Percentiles rank a stretch among this genome's conserved stretches.
phyloP scores from a whole-genome alignment of 2,113 vertebrate genomes.

The Clarias batrachus region DNA sequence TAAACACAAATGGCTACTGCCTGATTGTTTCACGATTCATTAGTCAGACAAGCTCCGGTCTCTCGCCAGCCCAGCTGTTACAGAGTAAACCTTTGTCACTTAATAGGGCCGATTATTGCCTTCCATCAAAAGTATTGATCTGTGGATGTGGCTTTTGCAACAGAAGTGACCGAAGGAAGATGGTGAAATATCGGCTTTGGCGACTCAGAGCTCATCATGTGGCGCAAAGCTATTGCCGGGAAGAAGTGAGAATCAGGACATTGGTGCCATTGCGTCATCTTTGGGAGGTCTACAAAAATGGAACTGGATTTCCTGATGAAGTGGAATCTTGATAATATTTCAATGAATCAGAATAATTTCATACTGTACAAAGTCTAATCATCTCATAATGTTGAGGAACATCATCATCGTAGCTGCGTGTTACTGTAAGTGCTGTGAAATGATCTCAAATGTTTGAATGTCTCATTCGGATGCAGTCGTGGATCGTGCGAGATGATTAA shows the following conservation, averaged over 20 bases:
- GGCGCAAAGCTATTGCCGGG: conserved; percentile 25
- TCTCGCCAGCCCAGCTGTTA: conserved; percentile 99
- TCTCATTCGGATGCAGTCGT: not conserved
- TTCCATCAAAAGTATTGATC: conserved; percentile 99
- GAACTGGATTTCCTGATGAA: conserved; percentile 13
- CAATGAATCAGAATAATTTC: not conserved
- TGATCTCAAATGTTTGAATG: not conserved
- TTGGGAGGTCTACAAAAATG: conserved; percentile 1
- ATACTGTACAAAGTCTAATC: not conserved
- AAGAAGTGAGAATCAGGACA: conserved; percentile 2
- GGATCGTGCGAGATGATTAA: not conserved
- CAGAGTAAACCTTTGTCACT: conserved; percentile 99
- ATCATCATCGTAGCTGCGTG: not conserved
- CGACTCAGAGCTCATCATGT: not conserved
- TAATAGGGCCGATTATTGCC: conserved; percentile 99
- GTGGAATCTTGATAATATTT: not conserved
- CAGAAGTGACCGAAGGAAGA: conserved; percentile 20
- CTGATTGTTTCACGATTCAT: conserved; percentile 99
- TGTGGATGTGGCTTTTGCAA: conserved; percentile 71
- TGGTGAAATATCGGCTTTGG: conserved; percentile 14
- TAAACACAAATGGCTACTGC: conserved; percentile 99
- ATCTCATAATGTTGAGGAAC: not conserved
- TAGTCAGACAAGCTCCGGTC: conserved; percentile 99
- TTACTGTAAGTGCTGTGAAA: not conserved
- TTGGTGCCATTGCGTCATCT: not conserved